A percentile compares a stretch with the other conserved stretches of the same genome.
Conservation (phyloP, 2,113 vertebrate species). For the Actinemys pallida region DNA sequence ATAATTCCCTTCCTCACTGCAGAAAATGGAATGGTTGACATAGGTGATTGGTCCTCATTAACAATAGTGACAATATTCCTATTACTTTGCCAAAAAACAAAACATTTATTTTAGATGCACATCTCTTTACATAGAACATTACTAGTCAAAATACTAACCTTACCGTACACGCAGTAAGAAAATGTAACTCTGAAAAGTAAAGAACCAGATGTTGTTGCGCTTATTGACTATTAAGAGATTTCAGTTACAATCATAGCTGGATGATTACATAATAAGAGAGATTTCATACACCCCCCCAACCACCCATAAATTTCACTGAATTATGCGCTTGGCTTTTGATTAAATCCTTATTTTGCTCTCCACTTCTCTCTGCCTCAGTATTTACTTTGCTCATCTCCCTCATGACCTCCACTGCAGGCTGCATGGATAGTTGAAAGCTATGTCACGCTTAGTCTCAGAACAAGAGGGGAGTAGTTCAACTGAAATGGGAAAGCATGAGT, state of each 20-base stretch:
- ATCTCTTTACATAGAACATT: neutral
- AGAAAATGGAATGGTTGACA: fast-evolving
- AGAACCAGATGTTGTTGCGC: neutral
- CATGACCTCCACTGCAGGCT: neutral
- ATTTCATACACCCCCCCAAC: neutral
- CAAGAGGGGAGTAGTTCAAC: neutral
- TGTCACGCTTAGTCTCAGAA: neutral
- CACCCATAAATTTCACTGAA: neutral
- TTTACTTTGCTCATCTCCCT: neutral
- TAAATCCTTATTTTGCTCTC: conserved; percentile 14
- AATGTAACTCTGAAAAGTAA: neutral
- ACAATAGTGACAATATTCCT: neutral
- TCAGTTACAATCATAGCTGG: neutral
- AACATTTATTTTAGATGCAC: neutral
- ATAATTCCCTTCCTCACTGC: fast-evolving
- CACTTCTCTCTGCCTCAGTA: neutral
- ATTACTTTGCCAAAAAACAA: neutral
- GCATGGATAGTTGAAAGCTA: neutral
- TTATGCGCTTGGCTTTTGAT: conserved; percentile 5
- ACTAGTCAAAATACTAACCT: neutral
- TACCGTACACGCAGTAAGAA: neutral
- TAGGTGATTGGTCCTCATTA: neutral
- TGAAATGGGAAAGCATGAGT: neutral
- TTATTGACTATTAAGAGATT: neutral
- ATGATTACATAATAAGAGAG: neutral